Evolutionary conservation across 1,140 invertebrate genomes (phyloP).

Genomic region (Neodiprion lecontei): DNA sequence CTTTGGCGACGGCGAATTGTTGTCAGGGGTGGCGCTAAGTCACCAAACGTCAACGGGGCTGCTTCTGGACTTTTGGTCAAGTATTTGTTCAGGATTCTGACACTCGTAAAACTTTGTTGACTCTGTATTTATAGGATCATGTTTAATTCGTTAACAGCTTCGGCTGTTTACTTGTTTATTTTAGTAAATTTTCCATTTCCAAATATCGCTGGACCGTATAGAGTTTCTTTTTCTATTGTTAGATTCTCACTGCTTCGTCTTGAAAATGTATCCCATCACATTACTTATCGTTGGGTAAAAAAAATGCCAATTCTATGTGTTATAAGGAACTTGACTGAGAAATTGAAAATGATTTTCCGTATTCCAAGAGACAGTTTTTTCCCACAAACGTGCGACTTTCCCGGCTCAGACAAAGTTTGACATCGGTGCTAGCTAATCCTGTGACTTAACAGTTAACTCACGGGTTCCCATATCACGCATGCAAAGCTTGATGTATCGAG

Average conservation of each 20-base stretch:
- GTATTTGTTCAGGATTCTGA: not conserved
- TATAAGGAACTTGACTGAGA: no score
- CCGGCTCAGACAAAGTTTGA: not conserved
- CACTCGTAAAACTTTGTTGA: not conserved
- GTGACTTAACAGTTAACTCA: constrained; percentile 33
- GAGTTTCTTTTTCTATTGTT: no score
- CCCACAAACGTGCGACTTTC: constrained; percentile 28
- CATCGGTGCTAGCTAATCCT: constrained; percentile 28
- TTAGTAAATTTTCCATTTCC: not conserved
- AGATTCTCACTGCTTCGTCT: no score
- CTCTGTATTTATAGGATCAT: not conserved
- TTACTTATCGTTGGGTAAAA: no score
- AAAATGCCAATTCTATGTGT: no score
- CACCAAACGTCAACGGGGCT: not conserved
- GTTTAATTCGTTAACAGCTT: not conserved
- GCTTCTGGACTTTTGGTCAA: not conserved
- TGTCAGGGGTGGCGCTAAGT: constrained; percentile 2
- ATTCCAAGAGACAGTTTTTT: constrained; percentile 24
- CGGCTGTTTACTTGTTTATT: not conserved
- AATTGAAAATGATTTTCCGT: no score
- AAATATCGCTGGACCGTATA: no score
- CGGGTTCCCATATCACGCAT: constrained; percentile 61
- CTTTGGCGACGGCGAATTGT: not conserved
- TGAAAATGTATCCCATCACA: no score
- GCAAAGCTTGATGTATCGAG: constrained; percentile 64